A percentile compares a stretch with the other conserved stretches of the same genome.
phyloP scores from a whole-genome alignment of 2,888 invertebrate genomes.

The Drosophila pseudotalamancana region DNA sequence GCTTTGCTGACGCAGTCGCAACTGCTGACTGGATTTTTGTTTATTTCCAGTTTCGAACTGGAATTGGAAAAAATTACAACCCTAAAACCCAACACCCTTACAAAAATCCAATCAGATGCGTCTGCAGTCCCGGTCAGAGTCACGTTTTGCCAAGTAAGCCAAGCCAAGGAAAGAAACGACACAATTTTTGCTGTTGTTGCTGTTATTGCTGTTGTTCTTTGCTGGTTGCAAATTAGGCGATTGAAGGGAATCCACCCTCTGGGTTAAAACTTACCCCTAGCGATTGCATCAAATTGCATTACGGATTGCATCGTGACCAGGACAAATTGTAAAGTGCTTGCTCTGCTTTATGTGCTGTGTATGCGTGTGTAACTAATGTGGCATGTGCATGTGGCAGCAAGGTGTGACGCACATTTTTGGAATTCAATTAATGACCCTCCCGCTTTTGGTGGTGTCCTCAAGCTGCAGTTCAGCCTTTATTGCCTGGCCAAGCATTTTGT shows the following conservation, averaged over 20 bases:
- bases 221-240: constrained; percentile 43
- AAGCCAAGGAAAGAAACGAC: constrained; percentile 38
- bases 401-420: constrained; percentile 56
- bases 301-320: constrained; percentile 75
- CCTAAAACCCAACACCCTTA: constrained; percentile 27
- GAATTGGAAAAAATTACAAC: constrained; percentile 32
- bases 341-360: constrained; percentile 13
- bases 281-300: constrained; percentile 73
- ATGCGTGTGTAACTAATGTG: background rate
- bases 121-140: constrained; percentile 46
- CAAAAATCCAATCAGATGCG: constrained; percentile 50
- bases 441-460: too few species aligned
- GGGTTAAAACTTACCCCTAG: constrained; percentile 48
- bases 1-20: constrained; percentile 51
- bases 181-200: constrained; percentile 48
- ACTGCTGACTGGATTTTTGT: constrained; percentile 62
- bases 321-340: constrained; percentile 60
- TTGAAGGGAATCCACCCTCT: constrained; percentile 41
- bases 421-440: constrained; percentile 62
- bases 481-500: constrained; percentile 52
- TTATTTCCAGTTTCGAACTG: constrained; percentile 69
- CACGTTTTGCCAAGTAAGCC: constrained; percentile 67
- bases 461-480: constrained; percentile 42
- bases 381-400: constrained; percentile 45
- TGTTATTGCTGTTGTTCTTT: constrained; percentile 5